Conservation (phyloP, 2,113 vertebrate genomes). For the Vireo altiloquus region DNA sequence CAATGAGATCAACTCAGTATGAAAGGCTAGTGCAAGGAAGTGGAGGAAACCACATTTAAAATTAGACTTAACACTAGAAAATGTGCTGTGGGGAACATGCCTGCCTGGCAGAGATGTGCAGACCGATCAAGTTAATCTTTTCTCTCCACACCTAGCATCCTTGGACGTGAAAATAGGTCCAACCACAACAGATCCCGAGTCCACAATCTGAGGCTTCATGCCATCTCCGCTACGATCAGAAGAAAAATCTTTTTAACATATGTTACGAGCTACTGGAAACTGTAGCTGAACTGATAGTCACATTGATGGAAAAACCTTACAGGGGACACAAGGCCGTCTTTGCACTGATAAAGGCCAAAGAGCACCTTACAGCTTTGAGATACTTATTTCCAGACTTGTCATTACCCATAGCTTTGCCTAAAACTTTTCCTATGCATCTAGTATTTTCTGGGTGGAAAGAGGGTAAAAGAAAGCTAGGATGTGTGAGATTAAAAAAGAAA, state of each 20-base stretch:
- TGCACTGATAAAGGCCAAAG: neutral
- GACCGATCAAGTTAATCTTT: neutral
- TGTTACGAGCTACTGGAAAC: neutral
- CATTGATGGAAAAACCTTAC: neutral
- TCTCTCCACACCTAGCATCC: neutral
- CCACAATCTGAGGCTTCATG: neutral
- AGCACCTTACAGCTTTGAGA: neutral
- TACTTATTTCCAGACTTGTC: neutral
- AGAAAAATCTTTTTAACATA: neutral
- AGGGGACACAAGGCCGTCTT: neutral
- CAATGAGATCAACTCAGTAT: neutral
- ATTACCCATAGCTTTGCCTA: neutral
- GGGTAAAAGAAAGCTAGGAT: neutral
- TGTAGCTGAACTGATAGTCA: neutral
- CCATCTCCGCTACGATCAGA: neutral
- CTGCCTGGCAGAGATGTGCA: neutral
- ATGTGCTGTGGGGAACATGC: neutral
- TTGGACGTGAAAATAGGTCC: neutral
- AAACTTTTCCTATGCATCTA: neutral
- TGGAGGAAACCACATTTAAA: conserved; percentile 8
- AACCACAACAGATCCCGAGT: neutral
- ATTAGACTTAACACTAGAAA: neutral
- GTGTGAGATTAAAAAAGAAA: neutral
- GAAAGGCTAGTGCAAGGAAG: neutral
- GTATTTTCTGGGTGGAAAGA: neutral